Base-by-base conservation (phyloP, 2,113 vertebrate species). In the Lophotis ruficrista region DNA sequence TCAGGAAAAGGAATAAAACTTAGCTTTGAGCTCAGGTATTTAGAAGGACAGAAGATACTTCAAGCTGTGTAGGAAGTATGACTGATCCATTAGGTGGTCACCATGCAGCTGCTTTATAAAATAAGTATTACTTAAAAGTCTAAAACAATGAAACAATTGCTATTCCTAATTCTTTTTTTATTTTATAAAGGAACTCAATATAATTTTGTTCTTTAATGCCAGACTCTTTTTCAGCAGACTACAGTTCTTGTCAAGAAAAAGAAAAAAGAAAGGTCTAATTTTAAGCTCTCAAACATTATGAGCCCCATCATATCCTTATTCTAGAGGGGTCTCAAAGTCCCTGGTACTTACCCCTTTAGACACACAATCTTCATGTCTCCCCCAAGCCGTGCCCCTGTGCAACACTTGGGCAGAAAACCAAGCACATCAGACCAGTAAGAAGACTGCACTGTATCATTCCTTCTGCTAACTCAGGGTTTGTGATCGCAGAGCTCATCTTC, bases 301-400 rank as follows among this genome's bases (percentile, higher is more conserved):
- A 89, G 3, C 18, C 11, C 27, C 24, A 1, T 83, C 81, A 71
- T 33, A 56, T 54, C 65, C 35, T 68, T 73, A 13, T 50, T 81
- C n/a, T 43, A 71, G 48, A 68, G 24, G 4, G 18, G 4, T 25
- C 28, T 84, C 69, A 71, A 16, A 62, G 47, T 51, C 51, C 14
- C 16, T 61, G 50, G 31, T 71, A 10, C 23, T 56, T 65, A 38
- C 4, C 25, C 48, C 18, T 62, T 57, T 50, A 70, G 50, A 37
- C 10, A 21, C 13, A 27, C 8, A 62, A 28, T 31, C 35, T 70
- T 75, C 47, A 12, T 6, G 7, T 89, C 21, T 82, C 12, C 28
- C 30, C 10, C 14, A 50, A 7, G 41, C 20, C 2, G 0, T 43
- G 45, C 11, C 71, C 24, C n/a, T 19, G 5, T 54, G 18, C 48